These are phyloP conservation scores for Trachelus troglodyta DNA, from an alignment of 2,888 invertebrate genomes.

Conservation along the genomic window DNA sequence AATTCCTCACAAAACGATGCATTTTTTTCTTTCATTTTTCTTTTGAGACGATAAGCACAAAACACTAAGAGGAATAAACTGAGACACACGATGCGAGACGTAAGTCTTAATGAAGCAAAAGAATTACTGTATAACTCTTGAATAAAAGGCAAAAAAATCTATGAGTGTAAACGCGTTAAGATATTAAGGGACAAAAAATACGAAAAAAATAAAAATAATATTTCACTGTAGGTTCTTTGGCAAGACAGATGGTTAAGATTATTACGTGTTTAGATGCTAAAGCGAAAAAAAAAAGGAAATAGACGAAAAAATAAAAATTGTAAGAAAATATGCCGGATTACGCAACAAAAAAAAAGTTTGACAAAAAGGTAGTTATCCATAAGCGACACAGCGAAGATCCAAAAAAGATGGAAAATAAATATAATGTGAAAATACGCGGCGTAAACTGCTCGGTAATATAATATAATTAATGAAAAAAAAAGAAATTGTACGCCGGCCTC, in stretches of 20 bases:
- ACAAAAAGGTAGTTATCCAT: constrained; percentile 24
- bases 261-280: constrained; percentile 42
- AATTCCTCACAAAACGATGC: constrained; percentile 35
- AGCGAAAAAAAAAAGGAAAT: constrained; percentile 16
- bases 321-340: constrained; percentile 11
- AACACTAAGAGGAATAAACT: constrained; percentile 20
- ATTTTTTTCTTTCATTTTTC: neutral
- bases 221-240: constrained; percentile 29
- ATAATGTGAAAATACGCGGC: constrained; percentile 25
- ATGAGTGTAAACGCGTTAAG: constrained; percentile 60
- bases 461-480: constrained; percentile 18
- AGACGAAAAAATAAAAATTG: constrained; percentile 19
- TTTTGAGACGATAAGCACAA: neutral
- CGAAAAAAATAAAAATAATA: constrained; percentile 16
- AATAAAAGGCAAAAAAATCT: constrained; percentile 48
- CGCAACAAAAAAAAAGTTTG: constrained; percentile 17
- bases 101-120: constrained; percentile 29
- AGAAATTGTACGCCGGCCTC: constrained; percentile 16
- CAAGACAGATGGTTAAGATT: constrained; percentile 22
- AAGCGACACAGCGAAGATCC: constrained; percentile 23
- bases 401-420: constrained; percentile 9
- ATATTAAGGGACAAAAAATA: constrained; percentile 41
- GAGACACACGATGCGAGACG: constrained; percentile 32
- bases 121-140: constrained; percentile 57
- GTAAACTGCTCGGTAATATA: constrained; percentile 28